phyloP scores from a whole-genome alignment of 2,797 vertebrate genomes.

The Chelon labrosus region DNA sequence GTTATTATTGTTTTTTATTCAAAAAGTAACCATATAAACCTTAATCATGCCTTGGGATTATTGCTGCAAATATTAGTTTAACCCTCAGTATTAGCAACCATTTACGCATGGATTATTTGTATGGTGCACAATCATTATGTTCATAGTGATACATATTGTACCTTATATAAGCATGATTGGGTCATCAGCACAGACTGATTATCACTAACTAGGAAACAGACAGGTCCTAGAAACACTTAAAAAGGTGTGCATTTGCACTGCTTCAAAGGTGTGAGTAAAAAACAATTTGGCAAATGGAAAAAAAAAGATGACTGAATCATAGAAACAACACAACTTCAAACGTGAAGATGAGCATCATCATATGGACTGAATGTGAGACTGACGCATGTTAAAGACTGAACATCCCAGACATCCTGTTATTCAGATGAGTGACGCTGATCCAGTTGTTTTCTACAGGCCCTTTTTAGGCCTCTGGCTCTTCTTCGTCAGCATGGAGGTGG shows the following conservation, averaged over 20 bases:
- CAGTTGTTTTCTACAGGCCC: conserved; percentile 25
- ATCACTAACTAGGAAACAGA: not conserved
- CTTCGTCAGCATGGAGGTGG: conserved; percentile 36
- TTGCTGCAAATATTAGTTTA: not conserved
- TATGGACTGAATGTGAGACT: conserved; percentile 19
- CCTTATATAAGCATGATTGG: not conserved
- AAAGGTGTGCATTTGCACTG: not conserved
- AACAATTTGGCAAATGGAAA: not conserved
- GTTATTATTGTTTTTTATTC: too few relatives aligned
- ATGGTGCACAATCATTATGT: not conserved
- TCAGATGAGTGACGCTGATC: conserved; percentile 22
- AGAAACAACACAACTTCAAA: conserved; percentile 2
- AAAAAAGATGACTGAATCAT: not conserved
- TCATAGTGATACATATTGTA: not conserved
- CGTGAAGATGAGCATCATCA: not conserved
- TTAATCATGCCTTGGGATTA: not conserved
- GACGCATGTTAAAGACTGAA: conserved; percentile 3
- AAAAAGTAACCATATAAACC: not conserved
- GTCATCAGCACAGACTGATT: too few relatives aligned
- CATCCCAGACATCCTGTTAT: conserved; percentile 14
- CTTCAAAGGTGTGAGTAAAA: not conserved
- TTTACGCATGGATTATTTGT: not conserved
- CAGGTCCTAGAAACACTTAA: not conserved
- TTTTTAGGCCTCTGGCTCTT: conserved; percentile 54
- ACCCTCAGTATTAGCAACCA: not conserved